Conservation (phyloP, 2,888 invertebrate species). For the Micoletzkya japonica region DNA sequence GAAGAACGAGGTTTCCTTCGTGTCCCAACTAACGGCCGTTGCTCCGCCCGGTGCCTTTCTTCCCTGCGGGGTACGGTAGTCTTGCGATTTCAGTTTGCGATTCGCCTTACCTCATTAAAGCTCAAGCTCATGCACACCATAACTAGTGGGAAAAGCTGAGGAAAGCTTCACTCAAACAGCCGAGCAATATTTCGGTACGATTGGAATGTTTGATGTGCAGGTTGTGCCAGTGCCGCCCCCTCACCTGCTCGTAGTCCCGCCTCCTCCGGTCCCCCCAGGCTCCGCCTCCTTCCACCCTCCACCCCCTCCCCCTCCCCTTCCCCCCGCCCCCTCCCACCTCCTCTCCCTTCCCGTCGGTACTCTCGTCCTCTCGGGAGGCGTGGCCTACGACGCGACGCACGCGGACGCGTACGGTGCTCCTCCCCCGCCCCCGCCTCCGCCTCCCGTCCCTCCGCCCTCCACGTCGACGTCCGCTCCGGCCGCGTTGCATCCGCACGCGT, state of each 20-base stretch:
- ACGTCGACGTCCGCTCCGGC: not conserved
- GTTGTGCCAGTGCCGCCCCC: not conserved
- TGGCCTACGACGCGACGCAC: not conserved
- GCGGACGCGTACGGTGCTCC: conserved; percentile 1
- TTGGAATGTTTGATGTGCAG: too few relatives aligned
- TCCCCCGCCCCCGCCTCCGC: conserved; percentile 1
- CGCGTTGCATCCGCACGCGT: not conserved
- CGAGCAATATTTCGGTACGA: too few relatives aligned
- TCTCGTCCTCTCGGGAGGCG: not conserved
- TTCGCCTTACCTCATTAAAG: too few relatives aligned
- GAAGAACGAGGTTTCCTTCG: too few relatives aligned
- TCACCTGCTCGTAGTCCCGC: not conserved
- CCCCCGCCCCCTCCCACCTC: not conserved
- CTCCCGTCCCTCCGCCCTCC: not conserved
- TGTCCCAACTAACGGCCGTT: too few relatives aligned
- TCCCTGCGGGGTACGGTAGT: too few relatives aligned
- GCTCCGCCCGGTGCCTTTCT: too few relatives aligned
- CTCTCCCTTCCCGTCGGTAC: not conserved
- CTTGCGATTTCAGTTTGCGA: too few relatives aligned
- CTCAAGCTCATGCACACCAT: too few relatives aligned
- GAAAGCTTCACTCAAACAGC: too few relatives aligned
- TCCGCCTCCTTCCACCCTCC: not conserved
- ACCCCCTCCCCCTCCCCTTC: not conserved
- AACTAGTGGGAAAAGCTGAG: too few relatives aligned
- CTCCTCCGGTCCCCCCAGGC: not conserved